Conservation (phyloP, 1,140 invertebrate species). For the Paraescarpia echinospica region DNA sequence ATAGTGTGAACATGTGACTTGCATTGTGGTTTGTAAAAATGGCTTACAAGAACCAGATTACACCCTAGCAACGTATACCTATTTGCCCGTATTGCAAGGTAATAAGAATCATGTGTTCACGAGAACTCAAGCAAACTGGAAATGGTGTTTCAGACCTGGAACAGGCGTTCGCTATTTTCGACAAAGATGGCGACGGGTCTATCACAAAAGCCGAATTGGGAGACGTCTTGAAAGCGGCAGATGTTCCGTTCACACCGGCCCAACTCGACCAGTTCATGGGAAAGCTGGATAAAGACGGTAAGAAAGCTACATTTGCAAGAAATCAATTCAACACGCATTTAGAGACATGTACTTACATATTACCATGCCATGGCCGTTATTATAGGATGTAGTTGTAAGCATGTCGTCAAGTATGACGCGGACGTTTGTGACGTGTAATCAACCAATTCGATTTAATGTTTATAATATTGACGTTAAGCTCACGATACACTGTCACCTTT, state of each 20-base stretch:
- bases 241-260: not conserved
- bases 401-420: too few relatives aligned
- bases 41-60: not conserved
- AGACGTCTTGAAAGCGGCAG: conserved; percentile 7
- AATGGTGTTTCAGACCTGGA: conserved; percentile 7
- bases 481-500: too few relatives aligned
- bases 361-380: too few relatives aligned
- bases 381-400: too few relatives aligned
- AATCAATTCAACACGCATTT: too few relatives aligned
- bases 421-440: too few relatives aligned
- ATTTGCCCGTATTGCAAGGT: not conserved
- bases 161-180: conserved; percentile 12
- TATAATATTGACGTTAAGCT: too few relatives aligned
- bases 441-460: too few relatives aligned
- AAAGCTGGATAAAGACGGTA: conserved; percentile 16
- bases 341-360: too few relatives aligned
- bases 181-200: conserved; percentile 14
- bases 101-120: not conserved
- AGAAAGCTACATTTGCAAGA: not conserved
- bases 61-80: not conserved
- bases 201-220: conserved; percentile 12
- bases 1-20: not conserved
- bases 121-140: not conserved
- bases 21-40: not conserved
- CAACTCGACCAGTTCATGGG: conserved; percentile 19